These are phyloP conservation scores for Antheraea yamamai DNA, from an alignment of 2,888 invertebrate genomes.

Conservation along the genomic window DNA sequence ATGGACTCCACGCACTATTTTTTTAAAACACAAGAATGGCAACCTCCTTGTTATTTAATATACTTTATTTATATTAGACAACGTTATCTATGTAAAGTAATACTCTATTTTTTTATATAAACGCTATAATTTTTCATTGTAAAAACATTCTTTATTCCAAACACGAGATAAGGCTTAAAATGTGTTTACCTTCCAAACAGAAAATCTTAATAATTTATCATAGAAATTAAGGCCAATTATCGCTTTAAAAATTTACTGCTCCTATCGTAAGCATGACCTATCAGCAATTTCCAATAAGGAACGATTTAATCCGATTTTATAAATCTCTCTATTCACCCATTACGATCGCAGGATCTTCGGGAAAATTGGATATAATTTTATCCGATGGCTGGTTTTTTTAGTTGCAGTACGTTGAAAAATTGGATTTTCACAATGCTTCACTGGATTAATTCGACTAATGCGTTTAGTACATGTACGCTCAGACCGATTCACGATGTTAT, in stretches of 20 bases:
- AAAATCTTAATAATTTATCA: neutral
- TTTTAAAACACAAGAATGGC: too few relatives aligned
- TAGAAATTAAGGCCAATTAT: neutral
- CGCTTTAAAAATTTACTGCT: slow-evolving; percentile 20
- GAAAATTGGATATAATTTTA: slow-evolving; percentile 76
- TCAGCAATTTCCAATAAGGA: slow-evolving; percentile 53
- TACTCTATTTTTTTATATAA: neutral
- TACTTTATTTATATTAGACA: too few relatives aligned
- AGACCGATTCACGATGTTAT: neutral
- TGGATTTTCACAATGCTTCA: slow-evolving; percentile 77
- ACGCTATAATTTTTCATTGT: neutral
- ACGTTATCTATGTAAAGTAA: neutral
- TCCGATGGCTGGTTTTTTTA: slow-evolving; percentile 53
- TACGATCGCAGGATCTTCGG: slow-evolving; percentile 57
- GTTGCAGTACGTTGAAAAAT: slow-evolving; percentile 67
- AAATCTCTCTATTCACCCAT: slow-evolving; percentile 57
- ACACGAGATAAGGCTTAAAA: neutral
- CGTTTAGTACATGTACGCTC: slow-evolving; percentile 54
- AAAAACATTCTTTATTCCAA: neutral
- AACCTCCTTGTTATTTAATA: too few relatives aligned
- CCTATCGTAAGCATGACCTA: slow-evolving; percentile 26
- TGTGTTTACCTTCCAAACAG: neutral
- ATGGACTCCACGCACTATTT: too few relatives aligned
- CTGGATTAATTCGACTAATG: slow-evolving; percentile 78
- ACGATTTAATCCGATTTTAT: slow-evolving; percentile 71